Evolutionary conservation across 2,797 vertebrate genomes (phyloP), one percentile per base, ranked within the genome.

Genomic region (Pantherophis alleghaniensis): DNA sequence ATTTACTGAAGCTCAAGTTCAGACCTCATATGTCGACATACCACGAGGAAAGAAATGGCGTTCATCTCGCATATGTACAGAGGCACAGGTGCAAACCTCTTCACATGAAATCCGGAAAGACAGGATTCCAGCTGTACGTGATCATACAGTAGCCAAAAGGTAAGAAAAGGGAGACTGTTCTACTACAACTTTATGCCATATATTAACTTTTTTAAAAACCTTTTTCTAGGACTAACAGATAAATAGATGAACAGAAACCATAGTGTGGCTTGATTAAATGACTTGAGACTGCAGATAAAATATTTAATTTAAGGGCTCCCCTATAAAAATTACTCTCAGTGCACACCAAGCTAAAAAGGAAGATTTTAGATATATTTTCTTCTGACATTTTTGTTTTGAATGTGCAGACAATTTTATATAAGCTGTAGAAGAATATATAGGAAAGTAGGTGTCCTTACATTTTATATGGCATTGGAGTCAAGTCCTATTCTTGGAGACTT

Each of bases 1-100:
- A 22, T 90, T 74, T 90, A 89, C 93, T 87, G 93, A 93, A 66
- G 93, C 92, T 20, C 94, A 94, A 26, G 94, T 94, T 53, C 94
- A 94, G 74, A 94, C 94, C 0, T 92, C 28, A 16, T 28, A n/a
- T 56, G 87, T 74, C 26, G 91, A 93, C 61, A 90, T n/a, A 53
- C 51, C 37, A 37, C 10, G 16, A 3, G 94, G 79, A 57, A 24
- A 90, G 37, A 91, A 92, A 60, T 47, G 57, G 74, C 92, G 93
- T 14, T 42, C 57, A 7, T 93, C 83, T 14, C 74, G 92, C 55
- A 53, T 91, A 86, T 1, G 7, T 86, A 22, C 86, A 20, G 90
- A 95, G 61, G 94, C 89, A 13, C 89, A 92, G 89, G 92, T 92
- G 10, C 86, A 93, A 91, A 94, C 93, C 4, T 93, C 1, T 0